Percentiles rank a stretch among this genome's conserved stretches.
These are phyloP conservation scores for Drosophila lini DNA, from an alignment of 1,140 invertebrate species.

Conservation along the genomic window DNA sequence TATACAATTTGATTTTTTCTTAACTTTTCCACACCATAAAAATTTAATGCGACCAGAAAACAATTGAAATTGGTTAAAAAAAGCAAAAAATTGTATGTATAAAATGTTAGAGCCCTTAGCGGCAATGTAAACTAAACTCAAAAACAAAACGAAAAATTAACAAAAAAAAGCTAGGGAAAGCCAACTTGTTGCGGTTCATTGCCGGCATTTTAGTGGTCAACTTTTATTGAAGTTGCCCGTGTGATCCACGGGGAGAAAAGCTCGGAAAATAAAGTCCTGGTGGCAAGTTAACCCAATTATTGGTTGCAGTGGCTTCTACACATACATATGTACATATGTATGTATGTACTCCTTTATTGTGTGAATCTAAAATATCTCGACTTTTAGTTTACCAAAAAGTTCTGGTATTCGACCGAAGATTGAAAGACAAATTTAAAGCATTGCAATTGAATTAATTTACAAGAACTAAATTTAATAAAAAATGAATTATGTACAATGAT, in stretches of 20 bases:
- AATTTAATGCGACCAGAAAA: slow-evolving; percentile 28
- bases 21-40: slow-evolving; percentile 23
- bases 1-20: slow-evolving; percentile 9
- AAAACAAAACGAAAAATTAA: background rate
- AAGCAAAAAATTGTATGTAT: background rate
- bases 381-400: slow-evolving; percentile 12
- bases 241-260: background rate
- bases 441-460: background rate
- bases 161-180: background rate
- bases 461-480: too few relatives aligned
- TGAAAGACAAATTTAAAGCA: background rate
- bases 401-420: background rate
- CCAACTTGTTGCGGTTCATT: slow-evolving; percentile 47
- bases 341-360: background rate
- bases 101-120: background rate
- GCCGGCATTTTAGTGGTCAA: slow-evolving; percentile 32
- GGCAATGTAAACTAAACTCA: background rate
- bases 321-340: background rate
- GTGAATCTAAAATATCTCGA: slow-evolving; percentile 6
- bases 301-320: slow-evolving; percentile 2
- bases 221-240: slow-evolving; percentile 26
- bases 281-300: slow-evolving; percentile 3
- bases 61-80: slow-evolving; percentile 17
- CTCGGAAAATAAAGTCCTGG: background rate
- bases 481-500: background rate